Evolutionary conservation across 2,113 vertebrate species (phyloP).

Genomic region (Laticauda colubrina): DNA sequence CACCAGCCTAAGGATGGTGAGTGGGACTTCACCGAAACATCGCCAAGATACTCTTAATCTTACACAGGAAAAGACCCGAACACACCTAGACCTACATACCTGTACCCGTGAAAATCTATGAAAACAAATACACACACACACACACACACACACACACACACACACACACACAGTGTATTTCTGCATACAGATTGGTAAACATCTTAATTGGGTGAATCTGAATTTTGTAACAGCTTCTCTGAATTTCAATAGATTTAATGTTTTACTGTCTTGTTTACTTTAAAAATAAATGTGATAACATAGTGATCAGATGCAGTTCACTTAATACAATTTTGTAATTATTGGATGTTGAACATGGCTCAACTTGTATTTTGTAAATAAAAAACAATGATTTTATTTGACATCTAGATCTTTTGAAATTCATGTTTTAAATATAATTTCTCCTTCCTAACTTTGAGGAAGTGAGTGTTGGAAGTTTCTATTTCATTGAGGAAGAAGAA

Average conservation of each 20-base stretch:
- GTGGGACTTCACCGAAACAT: no score
- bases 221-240: neutral
- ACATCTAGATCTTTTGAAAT: conserved; percentile 26
- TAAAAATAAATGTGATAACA: neutral
- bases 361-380: neutral
- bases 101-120: no score
- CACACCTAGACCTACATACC: no score
- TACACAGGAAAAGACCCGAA: no score
- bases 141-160: no score
- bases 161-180: neutral
- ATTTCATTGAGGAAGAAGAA: neutral
- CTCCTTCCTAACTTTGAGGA: neutral
- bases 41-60: no score
- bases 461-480: neutral
- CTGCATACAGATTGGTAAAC: neutral
- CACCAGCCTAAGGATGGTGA: no score
- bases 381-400: conserved; percentile 31
- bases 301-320: neutral
- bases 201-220: no score
- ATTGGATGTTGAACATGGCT: conserved; percentile 15
- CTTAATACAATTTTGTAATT: conserved; percentile 6
- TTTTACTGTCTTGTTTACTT: neutral
- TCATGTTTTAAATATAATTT: conserved; percentile 12
- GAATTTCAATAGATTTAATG: neutral
- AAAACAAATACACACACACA: no score